Percentiles rank a stretch among this genome's conserved stretches.
These are phyloP conservation scores for Caenorhabditis imperialis DNA, from an alignment of 2,888 invertebrate species.

Conservation along the genomic window DNA sequence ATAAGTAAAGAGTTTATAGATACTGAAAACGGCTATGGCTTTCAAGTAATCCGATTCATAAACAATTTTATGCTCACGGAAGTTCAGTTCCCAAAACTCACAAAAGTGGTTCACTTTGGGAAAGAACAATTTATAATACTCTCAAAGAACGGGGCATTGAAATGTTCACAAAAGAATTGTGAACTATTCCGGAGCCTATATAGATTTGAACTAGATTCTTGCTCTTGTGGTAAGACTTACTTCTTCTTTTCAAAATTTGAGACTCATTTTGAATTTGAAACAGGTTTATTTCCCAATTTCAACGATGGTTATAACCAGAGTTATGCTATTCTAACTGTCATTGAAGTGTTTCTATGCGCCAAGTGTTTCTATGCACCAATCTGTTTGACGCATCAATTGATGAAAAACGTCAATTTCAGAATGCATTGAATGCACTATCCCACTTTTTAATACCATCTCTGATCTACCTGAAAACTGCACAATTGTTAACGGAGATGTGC, in stretches of 20 bases:
- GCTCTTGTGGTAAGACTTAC: constrained; percentile 5
- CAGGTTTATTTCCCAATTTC: constrained; percentile 1
- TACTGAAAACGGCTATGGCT: no score
- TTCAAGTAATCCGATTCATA: no score
- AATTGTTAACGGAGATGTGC: no score
- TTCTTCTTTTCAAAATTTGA: not conserved
- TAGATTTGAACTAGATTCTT: constrained; percentile 4
- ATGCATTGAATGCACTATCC: not conserved
- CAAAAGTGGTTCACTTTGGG: not conserved
- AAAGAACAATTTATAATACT: not conserved
- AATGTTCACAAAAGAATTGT: not conserved
- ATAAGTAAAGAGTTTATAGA: no score
- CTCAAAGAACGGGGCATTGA: not conserved
- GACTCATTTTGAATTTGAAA: no score
- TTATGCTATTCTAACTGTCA: not conserved
- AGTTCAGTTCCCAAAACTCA: not conserved
- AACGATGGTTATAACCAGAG: not conserved
- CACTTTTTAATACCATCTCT: no score
- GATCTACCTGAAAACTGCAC: no score
- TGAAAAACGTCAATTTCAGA: not conserved
- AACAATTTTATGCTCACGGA: not conserved
- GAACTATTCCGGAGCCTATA: not conserved
- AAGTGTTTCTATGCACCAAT: not conserved
- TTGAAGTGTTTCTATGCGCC: not conserved
- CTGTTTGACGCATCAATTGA: not conserved